Evolutionary conservation across 2,888 invertebrate genomes (phyloP).

Genomic region (Conomelus anceps): DNA sequence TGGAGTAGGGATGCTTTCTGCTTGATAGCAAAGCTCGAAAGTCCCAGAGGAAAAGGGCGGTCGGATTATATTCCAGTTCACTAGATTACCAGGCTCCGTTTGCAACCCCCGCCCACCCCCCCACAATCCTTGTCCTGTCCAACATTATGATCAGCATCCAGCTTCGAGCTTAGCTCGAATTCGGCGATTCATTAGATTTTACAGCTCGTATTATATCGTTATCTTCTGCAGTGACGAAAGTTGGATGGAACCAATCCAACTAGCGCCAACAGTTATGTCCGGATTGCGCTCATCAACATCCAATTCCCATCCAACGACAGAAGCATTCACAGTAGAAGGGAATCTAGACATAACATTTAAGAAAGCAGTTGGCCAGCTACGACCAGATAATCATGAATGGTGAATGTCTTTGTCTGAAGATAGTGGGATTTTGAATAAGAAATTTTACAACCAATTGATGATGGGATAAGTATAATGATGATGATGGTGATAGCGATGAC

Average conservation of each 20-base stretch:
- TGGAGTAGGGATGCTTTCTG: background rate
- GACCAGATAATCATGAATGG: too few relatives aligned
- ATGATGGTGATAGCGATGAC: too few relatives aligned
- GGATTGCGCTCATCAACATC: background rate
- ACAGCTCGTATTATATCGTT: background rate
- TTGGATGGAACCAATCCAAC: background rate
- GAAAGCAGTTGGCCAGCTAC: background rate
- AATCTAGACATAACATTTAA: background rate
- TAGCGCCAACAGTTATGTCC: background rate
- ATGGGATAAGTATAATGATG: too few relatives aligned
- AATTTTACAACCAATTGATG: too few relatives aligned
- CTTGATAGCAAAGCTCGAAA: background rate
- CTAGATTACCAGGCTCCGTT: background rate
- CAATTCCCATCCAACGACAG: too few relatives aligned
- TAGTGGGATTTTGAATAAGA: too few relatives aligned
- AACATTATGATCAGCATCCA: background rate
- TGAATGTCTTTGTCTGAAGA: too few relatives aligned
- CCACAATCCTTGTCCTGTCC: background rate
- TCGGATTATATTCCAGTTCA: background rate
- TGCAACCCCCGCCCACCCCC: background rate
- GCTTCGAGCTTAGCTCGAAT: background rate
- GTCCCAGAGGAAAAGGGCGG: background rate
- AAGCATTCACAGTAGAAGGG: background rate
- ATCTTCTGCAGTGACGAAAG: background rate
- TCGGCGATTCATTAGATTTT: background rate